These are phyloP conservation scores for Oscheius myriophilus DNA, from an alignment of 2,888 invertebrate genomes.

Conservation along the genomic window DNA sequence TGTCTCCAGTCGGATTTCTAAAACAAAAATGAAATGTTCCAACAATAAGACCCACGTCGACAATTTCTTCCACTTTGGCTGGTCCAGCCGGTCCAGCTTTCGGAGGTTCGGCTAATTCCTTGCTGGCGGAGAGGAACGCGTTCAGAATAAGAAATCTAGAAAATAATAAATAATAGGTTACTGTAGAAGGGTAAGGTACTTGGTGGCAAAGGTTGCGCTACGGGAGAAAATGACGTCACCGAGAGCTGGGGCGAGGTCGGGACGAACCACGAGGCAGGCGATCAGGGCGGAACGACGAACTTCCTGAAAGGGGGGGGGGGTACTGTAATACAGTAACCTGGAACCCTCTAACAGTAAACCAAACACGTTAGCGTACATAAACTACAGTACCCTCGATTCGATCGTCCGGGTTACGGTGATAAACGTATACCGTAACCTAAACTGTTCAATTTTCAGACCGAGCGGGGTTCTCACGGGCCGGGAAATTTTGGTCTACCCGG, in stretches of 20 bases:
- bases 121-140: slow-evolving; percentile 21
- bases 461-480: too few relatives aligned
- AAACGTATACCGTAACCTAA: too few relatives aligned
- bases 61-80: not conserved
- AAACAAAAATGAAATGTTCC: not conserved
- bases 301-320: slow-evolving; percentile 16
- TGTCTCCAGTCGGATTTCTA: slow-evolving; percentile 15
- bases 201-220: slow-evolving; percentile 16
- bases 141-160: slow-evolving; percentile 29
- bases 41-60: not conserved
- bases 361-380: too few relatives aligned
- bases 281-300: slow-evolving; percentile 9
- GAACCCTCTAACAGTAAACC: too few relatives aligned
- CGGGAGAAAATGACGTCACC: slow-evolving; percentile 18
- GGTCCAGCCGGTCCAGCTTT: not conserved
- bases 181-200: not conserved
- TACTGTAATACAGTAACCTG: not conserved
- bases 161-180: not conserved
- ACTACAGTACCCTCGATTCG: too few relatives aligned
- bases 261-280: slow-evolving; percentile 24
- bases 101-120: slow-evolving; percentile 24
- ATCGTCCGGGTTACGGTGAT: too few relatives aligned
- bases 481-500: too few relatives aligned
- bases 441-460: too few relatives aligned
- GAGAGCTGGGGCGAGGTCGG: slow-evolving; percentile 24